These are phyloP conservation scores for Aphelocoma coerulescens DNA, from an alignment of 2,113 vertebrate species.

Conservation along the genomic window DNA sequence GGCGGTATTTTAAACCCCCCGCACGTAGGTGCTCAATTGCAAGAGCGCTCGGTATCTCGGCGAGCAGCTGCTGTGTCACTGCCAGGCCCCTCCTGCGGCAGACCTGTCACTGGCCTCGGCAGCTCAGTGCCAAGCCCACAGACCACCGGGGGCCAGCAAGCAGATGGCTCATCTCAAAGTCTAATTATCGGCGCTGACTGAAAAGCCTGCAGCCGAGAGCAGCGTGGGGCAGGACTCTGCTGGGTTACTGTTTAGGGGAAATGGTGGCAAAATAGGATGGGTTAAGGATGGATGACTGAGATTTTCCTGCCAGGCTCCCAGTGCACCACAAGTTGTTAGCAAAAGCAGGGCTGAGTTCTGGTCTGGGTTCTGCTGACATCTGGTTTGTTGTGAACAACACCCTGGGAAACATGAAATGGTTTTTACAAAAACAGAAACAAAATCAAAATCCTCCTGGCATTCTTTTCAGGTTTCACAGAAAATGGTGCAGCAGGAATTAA, in stretches of 20 bases:
- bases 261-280: not conserved
- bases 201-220: not conserved
- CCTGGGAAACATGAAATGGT: not conserved
- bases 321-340: not conserved
- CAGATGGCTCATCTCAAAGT: conserved; percentile 69
- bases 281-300: not conserved
- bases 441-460: not conserved
- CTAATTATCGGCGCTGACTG: conserved; percentile 23
- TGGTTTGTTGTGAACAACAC: not conserved
- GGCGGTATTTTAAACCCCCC: not conserved
- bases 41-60: not conserved
- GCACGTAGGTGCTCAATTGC: not conserved
- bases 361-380: not conserved
- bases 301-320: not conserved
- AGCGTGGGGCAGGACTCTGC: not conserved
- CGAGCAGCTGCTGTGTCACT: conserved; percentile 57
- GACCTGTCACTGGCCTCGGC: not conserved
- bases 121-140: not conserved
- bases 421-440: not conserved
- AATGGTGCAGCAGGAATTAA: not conserved
- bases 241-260: not conserved
- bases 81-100: conserved; percentile 1
- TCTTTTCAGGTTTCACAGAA: not conserved
- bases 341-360: not conserved
- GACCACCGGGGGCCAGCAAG: conserved; percentile 23